Evolutionary conservation across 2,113 vertebrate species (phyloP).

Genomic region (Toxostoma redivivum): DNA sequence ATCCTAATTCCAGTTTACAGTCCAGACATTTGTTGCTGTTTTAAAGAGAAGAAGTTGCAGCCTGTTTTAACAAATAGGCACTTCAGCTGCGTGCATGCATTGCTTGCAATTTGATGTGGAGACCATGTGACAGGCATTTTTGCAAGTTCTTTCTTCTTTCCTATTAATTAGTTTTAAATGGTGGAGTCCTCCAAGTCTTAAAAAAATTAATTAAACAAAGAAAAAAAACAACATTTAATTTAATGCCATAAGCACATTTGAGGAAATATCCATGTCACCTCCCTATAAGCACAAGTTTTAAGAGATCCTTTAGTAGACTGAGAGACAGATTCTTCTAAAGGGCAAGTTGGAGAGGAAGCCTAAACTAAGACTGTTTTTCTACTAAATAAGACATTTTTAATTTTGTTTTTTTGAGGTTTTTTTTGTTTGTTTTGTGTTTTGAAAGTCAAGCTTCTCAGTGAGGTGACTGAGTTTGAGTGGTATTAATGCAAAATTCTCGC

Average conservation of each 20-base stretch:
- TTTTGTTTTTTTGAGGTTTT: background rate
- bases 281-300: background rate
- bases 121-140: background rate
- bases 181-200: background rate
- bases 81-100: accelerated
- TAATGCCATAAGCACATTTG: background rate
- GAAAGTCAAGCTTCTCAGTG: background rate
- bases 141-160: background rate
- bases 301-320: background rate
- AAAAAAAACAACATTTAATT: background rate
- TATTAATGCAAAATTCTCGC: accelerated
- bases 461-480: background rate
- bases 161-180: background rate
- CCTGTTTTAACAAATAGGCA: background rate
- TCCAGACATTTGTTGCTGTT: background rate
- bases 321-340: background rate
- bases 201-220: background rate
- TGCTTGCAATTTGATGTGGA: background rate
- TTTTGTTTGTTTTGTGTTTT: background rate
- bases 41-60: background rate
- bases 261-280: background rate
- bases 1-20: background rate
- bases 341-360: background rate
- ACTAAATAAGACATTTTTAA: background rate
- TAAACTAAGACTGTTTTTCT: background rate